Base-by-base conservation (phyloP, 2,113 vertebrate species). In the Rynchops niger region DNA sequence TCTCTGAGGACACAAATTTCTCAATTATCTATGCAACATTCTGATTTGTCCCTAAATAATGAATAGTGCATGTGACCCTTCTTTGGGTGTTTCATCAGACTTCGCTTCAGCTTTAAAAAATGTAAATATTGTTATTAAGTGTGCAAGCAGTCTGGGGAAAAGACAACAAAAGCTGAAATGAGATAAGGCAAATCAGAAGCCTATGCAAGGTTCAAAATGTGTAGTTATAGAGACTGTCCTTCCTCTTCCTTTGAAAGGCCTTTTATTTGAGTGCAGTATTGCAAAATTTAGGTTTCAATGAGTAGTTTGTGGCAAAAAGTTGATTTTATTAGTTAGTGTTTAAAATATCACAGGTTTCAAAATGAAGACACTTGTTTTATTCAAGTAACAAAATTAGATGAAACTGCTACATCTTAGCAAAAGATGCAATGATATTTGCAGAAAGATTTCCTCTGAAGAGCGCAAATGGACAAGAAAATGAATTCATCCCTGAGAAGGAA, bases 401-500 rank as follows among this genome's bases (percentile, higher is more conserved):
- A n/a, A 82, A 82, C 42, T 71, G 42, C 67, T 92, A 74, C 82
- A 78, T 58, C 77, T 85, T 42, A 61, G 76, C 27, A 81, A 84
- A 90, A 67, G 61, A 65, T 72, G 36, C 30, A 76, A 19, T 72
- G 22, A 20, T 73, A 65, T 92, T 88, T 94, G 71, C 17, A 12
- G 81, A 53, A 84, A 67, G 53, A 52, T 89, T 93, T 88, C 27
- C 47, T 92, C 55, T 71, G 65, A 92, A 86, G 49, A 92, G 69
- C 8, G 8, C 45, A 72, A 32, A 40, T 53, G 79, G 84, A 82
- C 61, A 80, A 63, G 82, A 82, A 86, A 84, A 91, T 82, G 55
- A 94, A 93, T 97, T 89, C 74, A 72, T 91, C 42, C 50, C 26
- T 61, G 61, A 81, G 80, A 89, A 78, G 47, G 65, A 88, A 56